These are phyloP conservation scores for Burhinus bistriatus DNA, from an alignment of 2,113 vertebrate species.

Conservation along the genomic window DNA sequence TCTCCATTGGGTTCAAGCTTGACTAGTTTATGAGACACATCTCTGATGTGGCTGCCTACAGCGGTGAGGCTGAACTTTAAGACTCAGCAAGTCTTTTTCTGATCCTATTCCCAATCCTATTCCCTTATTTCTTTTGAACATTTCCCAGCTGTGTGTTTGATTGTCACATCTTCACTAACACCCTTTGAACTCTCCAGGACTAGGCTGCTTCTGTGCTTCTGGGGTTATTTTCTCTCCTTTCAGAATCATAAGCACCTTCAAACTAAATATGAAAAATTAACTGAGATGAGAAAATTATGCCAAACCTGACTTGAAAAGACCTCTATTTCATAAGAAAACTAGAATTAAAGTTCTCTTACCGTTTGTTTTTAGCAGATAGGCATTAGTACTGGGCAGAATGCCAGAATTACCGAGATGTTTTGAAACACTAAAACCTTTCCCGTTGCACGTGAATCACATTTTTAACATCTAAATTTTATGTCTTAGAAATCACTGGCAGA, in stretches of 20 bases:
- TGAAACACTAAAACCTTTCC: not conserved
- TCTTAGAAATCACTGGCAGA: constrained; percentile 14
- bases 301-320: not conserved
- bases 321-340: not conserved
- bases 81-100: not conserved
- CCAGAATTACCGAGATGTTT: not conserved
- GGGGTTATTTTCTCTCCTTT: not conserved
- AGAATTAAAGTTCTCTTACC: not conserved
- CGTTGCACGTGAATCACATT: not conserved
- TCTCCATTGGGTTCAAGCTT: not conserved
- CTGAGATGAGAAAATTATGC: not conserved
- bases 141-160: not conserved
- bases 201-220: not conserved
- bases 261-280: not conserved
- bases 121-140: not conserved
- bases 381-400: not conserved
- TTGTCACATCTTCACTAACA: not conserved
- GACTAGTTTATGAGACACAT: not conserved
- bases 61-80: rapidly evolving
- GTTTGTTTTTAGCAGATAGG: constrained; percentile 38
- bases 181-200: not conserved
- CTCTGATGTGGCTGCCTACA: not conserved
- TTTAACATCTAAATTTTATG: not conserved
- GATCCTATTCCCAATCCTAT: not conserved
- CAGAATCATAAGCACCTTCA: not conserved